A percentile compares a stretch with the other conserved stretches of the same genome.
Evolutionary conservation across 2,797 vertebrate genomes (phyloP).

Genomic region (Onychomys arenicola): DNA sequence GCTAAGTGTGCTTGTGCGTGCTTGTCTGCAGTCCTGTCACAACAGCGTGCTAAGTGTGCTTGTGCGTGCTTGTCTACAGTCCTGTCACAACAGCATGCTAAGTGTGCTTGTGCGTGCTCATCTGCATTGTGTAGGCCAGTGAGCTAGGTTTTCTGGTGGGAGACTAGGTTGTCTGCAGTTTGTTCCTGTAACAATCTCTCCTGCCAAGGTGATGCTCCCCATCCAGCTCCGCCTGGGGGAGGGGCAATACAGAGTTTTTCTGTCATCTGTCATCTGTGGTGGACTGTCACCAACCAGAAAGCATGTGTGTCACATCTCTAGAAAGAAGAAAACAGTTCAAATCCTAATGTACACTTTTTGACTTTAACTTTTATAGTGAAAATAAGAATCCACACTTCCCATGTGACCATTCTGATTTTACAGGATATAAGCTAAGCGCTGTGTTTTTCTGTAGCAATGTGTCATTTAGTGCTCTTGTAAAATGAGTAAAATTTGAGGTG

Average conservation of each 20-base stretch:
- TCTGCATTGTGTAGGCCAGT: neutral
- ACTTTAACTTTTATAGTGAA: conserved; percentile 51
- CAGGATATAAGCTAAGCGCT: neutral
- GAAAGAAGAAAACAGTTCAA: conserved; percentile 2
- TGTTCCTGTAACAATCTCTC: neutral
- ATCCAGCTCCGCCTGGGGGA: neutral
- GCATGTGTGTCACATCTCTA: neutral
- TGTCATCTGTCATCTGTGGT: neutral
- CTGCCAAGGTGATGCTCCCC: neutral
- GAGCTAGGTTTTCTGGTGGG: conserved; percentile 1
- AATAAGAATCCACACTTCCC: conserved; percentile 19
- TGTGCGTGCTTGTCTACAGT: neutral
- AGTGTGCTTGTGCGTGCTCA: neutral
- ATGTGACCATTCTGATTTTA: neutral
- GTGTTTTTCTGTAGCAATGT: neutral
- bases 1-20: neutral
- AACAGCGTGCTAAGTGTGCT: neutral
- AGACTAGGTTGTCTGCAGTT: neutral
- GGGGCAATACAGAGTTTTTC: neutral
- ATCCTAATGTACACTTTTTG: neutral
- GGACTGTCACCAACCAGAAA: neutral
- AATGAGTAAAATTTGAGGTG: conserved; percentile 40
- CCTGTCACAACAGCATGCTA: neutral
- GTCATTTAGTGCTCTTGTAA: conserved; percentile 34
- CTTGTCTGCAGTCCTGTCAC: neutral